Evolutionary conservation across 2,113 vertebrate species (phyloP).

Genomic region (Podarcis raffonei): DNA sequence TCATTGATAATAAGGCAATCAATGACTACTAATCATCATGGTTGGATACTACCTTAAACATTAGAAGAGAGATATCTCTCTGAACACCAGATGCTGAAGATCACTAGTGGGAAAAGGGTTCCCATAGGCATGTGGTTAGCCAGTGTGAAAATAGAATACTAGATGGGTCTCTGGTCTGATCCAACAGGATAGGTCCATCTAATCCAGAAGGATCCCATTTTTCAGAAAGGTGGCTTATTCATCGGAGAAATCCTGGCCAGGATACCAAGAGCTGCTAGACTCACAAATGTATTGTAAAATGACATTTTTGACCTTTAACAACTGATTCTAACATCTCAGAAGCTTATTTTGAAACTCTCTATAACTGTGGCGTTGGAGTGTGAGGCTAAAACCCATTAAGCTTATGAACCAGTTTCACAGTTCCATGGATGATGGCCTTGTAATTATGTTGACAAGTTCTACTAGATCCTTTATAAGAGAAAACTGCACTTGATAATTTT

Average conservation of each 20-base stretch:
- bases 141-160: too few species aligned
- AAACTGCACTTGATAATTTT: background rate
- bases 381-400: too few species aligned
- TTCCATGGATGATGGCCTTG: background rate
- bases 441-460: background rate
- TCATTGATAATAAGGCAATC: too few species aligned
- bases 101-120: too few species aligned
- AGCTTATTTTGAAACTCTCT: background rate
- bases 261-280: background rate
- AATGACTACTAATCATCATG: too few species aligned
- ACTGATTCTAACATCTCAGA: background rate
- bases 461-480: background rate
- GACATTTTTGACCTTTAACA: background rate
- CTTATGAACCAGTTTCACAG: background rate
- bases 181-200: too few species aligned
- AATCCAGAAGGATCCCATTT: background rate
- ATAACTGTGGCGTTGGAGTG: too few species aligned
- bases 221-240: background rate
- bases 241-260: background rate
- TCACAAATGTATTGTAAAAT: background rate
- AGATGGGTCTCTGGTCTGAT: too few species aligned
- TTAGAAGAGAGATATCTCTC: too few species aligned
- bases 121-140: too few species aligned
- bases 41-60: too few species aligned
- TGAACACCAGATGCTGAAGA: too few species aligned